Conservation (phyloP, 1,140 invertebrate species). For the Drosophila bocqueti region DNA sequence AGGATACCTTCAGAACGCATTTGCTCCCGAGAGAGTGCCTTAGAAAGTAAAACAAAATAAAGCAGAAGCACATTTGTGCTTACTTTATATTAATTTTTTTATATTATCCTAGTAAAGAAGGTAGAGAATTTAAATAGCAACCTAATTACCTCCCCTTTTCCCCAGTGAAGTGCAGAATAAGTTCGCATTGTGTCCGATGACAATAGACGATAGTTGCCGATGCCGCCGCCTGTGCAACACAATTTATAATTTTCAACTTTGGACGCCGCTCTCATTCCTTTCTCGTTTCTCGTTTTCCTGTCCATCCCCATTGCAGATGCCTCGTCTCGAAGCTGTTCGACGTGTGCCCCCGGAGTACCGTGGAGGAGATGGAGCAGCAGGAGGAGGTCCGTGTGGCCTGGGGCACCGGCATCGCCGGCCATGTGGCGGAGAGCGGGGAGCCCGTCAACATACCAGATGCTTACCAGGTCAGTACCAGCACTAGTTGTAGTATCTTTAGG, state of each 20-base stretch:
- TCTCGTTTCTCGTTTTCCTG: background rate
- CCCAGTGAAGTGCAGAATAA: slow-evolving; percentile 7
- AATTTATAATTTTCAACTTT: slow-evolving; percentile 53
- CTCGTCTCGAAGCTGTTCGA: slow-evolving; percentile 97
- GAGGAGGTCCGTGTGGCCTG: slow-evolving; percentile 96
- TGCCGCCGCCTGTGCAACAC: slow-evolving; percentile 26
- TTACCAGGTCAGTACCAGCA: slow-evolving; percentile 91
- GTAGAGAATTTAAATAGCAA: too few species aligned
- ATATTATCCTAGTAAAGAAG: too few species aligned
- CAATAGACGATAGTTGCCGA: slow-evolving; percentile 33
- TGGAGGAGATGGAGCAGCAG: slow-evolving; percentile 95
- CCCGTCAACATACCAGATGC: slow-evolving; percentile 98
- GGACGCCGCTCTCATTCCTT: slow-evolving; percentile 10
- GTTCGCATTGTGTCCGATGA: slow-evolving; percentile 26
- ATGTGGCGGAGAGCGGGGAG: slow-evolving; percentile 96
- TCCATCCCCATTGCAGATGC: slow-evolving; percentile 86
- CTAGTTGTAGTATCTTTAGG: slow-evolving; percentile 23
- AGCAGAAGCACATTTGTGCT: background rate
- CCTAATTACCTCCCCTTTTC: background rate
- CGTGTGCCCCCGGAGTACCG: slow-evolving; percentile 94
- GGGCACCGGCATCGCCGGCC: slow-evolving; percentile 96
- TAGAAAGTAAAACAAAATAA: background rate
- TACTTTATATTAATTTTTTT: too few species aligned
- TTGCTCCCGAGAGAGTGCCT: too few species aligned
- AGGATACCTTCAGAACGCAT: too few species aligned